Base-by-base conservation (phyloP, 2,797 vertebrate genomes). In the Podargus strigoides region DNA sequence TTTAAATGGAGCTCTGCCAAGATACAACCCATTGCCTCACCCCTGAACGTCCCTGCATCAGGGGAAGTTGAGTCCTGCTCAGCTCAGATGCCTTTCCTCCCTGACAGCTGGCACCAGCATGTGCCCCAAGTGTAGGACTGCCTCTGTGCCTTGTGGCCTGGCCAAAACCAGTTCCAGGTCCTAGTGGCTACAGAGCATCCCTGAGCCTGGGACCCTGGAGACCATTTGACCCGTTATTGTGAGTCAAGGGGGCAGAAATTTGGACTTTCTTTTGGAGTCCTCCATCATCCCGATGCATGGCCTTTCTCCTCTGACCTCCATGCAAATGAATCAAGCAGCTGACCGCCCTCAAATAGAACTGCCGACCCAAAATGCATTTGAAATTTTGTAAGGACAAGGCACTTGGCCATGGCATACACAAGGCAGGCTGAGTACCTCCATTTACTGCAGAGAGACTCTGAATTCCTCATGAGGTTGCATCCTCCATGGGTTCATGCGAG, bases 361-460 rank as follows among this genome's bases (percentile, higher is more conserved):
- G 37, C 19, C 32, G 23, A 44, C 16, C 15, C 7, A 14, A 68
- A 72, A 19, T 1, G 1, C 41, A 12, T 2, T 4, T 27, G 10
- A 22, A 47, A 30, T 6, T 14, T 49, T 79, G 22, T 3, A 24
- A 68, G 62, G 23, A 10, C 22, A 17, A 8, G 28, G 8, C 60
- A 8, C 37, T 63, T 1, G 1, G 24, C 30, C 15, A 2, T 1
- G 0, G 14, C 0, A 1, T 9, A 4, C 37, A 39, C 1, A 2
- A 17, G 46, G 14, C 36, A 37, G 41, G 3, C 14, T 1, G 30
- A 58, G 46, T 19, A 6, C 14, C 23, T 60, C 13, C 1, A 8
- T 30, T 42, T 74, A 56, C 23, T 88, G 36, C 19, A 34, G 73
- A 24, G 34, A 12, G 18, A 78, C 28, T 11, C 7, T 2, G 10